These are phyloP conservation scores for Conomelus anceps DNA, from an alignment of 2,888 invertebrate species.

Conservation along the genomic window DNA sequence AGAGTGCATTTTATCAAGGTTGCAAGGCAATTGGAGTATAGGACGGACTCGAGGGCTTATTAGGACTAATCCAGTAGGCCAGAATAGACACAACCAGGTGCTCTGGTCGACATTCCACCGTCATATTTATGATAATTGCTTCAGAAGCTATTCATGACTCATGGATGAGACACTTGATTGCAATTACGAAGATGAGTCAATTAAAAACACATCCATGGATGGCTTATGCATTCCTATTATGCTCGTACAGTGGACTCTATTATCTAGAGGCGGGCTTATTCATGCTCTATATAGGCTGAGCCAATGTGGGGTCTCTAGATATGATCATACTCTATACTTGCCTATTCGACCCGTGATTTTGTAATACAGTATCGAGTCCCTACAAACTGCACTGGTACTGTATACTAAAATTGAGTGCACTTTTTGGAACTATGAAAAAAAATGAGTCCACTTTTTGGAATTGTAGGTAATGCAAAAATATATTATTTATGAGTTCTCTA, in stretches of 20 bases:
- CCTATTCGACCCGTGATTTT: not conserved
- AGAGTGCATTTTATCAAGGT: not conserved
- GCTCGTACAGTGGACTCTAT: not conserved
- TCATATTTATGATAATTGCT: not conserved
- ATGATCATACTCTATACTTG: not conserved
- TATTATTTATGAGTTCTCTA: too few relatives aligned
- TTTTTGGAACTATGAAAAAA: not conserved
- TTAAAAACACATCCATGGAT: not conserved
- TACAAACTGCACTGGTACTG: too few relatives aligned
- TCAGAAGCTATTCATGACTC: not conserved
- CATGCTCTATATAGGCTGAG: not conserved
- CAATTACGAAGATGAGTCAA: not conserved
- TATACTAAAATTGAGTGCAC: too few relatives aligned
- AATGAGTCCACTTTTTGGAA: too few relatives aligned
- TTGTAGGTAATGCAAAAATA: too few relatives aligned
- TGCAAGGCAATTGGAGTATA: not conserved
- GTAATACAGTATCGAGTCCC: not conserved
- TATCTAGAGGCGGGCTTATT: not conserved
- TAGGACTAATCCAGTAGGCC: not conserved
- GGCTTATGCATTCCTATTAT: not conserved
- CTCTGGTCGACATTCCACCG: not conserved
- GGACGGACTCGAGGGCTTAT: not conserved
- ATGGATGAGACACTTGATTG: not conserved
- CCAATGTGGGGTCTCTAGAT: not conserved
- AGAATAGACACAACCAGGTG: not conserved